phyloP scores from a whole-genome alignment of 2,888 invertebrate genomes.

The Drosophila borborema region DNA sequence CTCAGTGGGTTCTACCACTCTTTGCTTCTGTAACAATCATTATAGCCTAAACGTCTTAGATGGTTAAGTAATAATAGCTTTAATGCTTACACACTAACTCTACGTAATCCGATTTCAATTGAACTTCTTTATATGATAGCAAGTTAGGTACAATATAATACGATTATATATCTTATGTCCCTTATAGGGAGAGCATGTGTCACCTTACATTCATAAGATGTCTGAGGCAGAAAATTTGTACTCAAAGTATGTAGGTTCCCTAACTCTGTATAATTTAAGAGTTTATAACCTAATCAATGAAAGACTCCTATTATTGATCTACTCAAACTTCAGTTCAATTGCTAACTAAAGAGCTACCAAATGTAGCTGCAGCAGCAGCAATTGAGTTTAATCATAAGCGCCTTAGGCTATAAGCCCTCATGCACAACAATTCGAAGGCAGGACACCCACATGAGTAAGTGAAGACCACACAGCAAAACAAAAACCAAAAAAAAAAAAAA shows the following conservation, averaged over 20 bases:
- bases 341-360: neutral
- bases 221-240: neutral
- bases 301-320: neutral
- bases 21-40: no score
- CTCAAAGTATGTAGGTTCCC: neutral
- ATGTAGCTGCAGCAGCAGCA: neutral
- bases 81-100: no score
- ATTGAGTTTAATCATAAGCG: constrained; percentile 31
- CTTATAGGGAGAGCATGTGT: neutral
- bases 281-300: no score
- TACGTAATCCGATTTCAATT: no score
- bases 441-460: constrained; percentile 33
- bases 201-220: no score
- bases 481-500: no score
- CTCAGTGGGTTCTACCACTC: no score
- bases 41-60: no score
- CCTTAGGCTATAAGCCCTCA: constrained; percentile 16
- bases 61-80: no score
- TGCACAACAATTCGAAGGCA: neutral
- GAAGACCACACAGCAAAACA: neutral
- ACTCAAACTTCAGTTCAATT: neutral
- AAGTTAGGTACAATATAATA: no score
- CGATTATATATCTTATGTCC: neutral
- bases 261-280: neutral
- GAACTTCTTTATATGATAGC: no score